Base-by-base conservation (phyloP, 1,140 invertebrate genomes). In the Drosophila littoralis region DNA sequence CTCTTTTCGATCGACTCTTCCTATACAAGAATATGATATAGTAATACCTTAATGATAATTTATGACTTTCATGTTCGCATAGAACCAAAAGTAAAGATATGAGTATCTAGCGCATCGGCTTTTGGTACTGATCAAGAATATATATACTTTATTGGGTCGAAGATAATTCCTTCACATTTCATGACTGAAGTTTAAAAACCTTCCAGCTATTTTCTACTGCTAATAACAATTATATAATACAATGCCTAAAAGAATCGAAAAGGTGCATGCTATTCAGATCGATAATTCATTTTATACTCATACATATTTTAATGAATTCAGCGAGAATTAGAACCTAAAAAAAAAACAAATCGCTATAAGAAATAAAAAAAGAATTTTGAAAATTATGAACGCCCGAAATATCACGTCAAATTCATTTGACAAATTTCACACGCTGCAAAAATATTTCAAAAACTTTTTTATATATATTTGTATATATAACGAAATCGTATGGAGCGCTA, bases 361-460 rank as follows among this genome's bases (percentile, higher is more conserved):
- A 17, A 45, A 59, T 33, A 28, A 59, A 17, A n/a, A 45, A 57
- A 51, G 13, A 33, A 7, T 32, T 51, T 8, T 33, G 48, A 58
- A 72, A 58, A 70, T 64, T 43, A 35, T 50, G 8, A n/a, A 36
- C 32, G 66, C 66, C 43, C 28, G 38, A 46, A 64, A 58, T 70
- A 35, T 57, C 58, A 61, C 55, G 36, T 33, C 15, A 63, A 64
- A 75, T 46, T 69, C 52, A 36, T 65, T 67, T 76, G 74, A 71
- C 73, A 75, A 71, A 71, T 71, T 70, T 75, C 68, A 72, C 68
- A 75, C 46, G 54, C 45, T 52, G 67, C 72, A 28, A 70, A 63
- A 64, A 75, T 63, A 40, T 54, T 75, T 64, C 17, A 42, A 81
- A 82, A 75, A 45, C 36, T 52, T 67, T 84, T 85, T 85, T 46